Evolutionary conservation across 2,888 invertebrate genomes (phyloP).

Genomic region (Laothoe populi): DNA sequence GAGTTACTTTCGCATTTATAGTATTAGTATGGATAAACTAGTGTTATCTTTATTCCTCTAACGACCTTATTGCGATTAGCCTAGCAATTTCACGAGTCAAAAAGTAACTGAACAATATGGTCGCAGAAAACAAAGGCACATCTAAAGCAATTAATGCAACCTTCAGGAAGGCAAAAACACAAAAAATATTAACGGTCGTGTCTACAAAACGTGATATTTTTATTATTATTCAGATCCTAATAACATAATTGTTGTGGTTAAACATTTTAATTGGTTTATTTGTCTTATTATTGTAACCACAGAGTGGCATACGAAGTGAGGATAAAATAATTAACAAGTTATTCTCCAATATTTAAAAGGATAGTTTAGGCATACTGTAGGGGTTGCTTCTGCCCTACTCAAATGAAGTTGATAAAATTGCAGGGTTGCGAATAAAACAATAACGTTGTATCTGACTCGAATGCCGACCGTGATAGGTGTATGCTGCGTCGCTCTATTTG

Average conservation of each 20-base stretch:
- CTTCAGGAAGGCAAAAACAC: constrained; percentile 2
- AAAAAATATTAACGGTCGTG: neutral
- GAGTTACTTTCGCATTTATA: too few species aligned
- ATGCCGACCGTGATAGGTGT: too few species aligned
- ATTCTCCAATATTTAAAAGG: neutral
- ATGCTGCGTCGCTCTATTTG: too few species aligned
- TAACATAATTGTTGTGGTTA: constrained; percentile 13
- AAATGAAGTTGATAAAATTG: too few species aligned
- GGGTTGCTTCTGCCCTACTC: too few species aligned
- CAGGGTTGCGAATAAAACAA: too few species aligned
- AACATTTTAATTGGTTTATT: constrained; percentile 16
- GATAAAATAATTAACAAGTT: neutral
- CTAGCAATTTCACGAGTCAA: neutral
- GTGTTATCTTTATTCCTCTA: too few species aligned
- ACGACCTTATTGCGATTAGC: neutral
- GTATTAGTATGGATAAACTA: too few species aligned
- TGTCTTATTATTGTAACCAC: neutral
- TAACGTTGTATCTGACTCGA: too few species aligned
- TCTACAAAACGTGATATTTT: neutral
- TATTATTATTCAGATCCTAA: constrained; percentile 10
- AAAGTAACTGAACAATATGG: neutral
- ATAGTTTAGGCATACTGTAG: too few species aligned
- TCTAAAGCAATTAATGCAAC: neutral
- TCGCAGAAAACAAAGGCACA: neutral
- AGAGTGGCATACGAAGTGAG: neutral